Base-by-base conservation (phyloP, 1,140 invertebrate genomes). In the Solen grandis region DNA sequence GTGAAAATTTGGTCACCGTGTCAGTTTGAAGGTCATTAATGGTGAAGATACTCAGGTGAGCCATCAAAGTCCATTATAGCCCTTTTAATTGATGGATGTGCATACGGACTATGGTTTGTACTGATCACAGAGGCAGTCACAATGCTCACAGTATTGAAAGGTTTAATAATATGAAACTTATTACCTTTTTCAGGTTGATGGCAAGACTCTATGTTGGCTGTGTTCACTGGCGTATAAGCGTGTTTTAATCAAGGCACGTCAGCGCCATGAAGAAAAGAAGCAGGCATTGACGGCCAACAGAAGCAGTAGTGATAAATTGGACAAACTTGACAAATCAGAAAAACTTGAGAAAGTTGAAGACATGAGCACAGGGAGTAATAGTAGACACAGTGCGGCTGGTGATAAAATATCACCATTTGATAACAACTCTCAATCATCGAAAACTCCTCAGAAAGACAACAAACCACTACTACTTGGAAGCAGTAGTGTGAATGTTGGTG, bases 221-320 rank as follows among this genome's bases (percentile, higher is more conserved):
- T 99, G 98, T 92, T 98, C 97, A 14, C 93, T 98, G 82, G 97
- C 97, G 0, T 97, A 97, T 88, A 98, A 98, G 92, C 93, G 97
- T 86, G 97, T 97, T 0, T 90, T 98, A 87, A 96, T 97, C 0
- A 46, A 98, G 97, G 92, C 97, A 70, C 91, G 93, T 93, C 83
- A 94, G 95, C 87, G 95, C 94, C 90, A 96, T 95, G 84, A 87
- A 36, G 74, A 86, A n/a, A 85, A 70, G 65, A 60, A 50, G 52
- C 57, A 62, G n/a, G 59, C 46, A 31, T 31, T 55, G 22, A 59
- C 38, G 4, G 59, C 77, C 13, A 81, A 74, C 63, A 54, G 60
- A 41, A 59, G 62, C 66, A 77, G 72, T 31, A 63, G 41, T 46
- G 72, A 75, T 62, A 75, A 82, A 62, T 54, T 57, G 16, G 77